Evolutionary conservation across 2,113 vertebrate genomes (phyloP), one percentile per base, ranked within the genome.

Genomic region (Platichthys flesus): DNA sequence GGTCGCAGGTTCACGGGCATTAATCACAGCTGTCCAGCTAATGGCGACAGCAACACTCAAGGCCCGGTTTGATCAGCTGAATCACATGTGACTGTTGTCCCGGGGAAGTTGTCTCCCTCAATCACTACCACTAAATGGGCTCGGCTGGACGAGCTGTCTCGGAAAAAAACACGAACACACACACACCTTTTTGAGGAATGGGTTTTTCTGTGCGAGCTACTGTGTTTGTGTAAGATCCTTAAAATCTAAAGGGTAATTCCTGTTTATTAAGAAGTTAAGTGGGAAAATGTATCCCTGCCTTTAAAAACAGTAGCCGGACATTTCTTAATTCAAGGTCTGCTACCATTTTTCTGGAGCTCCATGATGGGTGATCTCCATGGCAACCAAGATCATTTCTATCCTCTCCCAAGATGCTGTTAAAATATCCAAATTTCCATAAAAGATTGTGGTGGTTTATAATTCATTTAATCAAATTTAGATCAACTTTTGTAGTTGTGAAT

Each of bases 21-120:
- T 93, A 94, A 94, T 94, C 94, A 94, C 90, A 83, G 89, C 91
- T 92, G 94, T 93, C 93, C 88, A 3, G 85, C 79, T 93, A 93
- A 93, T 93, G 86, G 89, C 42, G 90, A 90, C 91, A 84, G 86
- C 89, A 77, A 60, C 88, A 76, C 83, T 89, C 55, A 14, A 24
- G 76, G 66, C 58, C 47, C 5, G 82, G 91, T 87, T 92, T 94
- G 92, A 94, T 93, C 94, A 89, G 62, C 73, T 37, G 23, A 89
- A 93, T 90, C 76, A 4, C 89, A 85, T 91, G 79, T 92, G 92
- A 93, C 93, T 88, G 83, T 81, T 68, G 78, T 93, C 88, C 85
- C 20, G 63, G 90, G 86, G 68, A 90, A 90, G 86, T 79, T 86
- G 88, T 93, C 92, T 84, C 78, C 83, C 78, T 87, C 74, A 90